phyloP scores from a whole-genome alignment of 1,140 invertebrate genomes.

The Pemphigus obesinymphae region DNA sequence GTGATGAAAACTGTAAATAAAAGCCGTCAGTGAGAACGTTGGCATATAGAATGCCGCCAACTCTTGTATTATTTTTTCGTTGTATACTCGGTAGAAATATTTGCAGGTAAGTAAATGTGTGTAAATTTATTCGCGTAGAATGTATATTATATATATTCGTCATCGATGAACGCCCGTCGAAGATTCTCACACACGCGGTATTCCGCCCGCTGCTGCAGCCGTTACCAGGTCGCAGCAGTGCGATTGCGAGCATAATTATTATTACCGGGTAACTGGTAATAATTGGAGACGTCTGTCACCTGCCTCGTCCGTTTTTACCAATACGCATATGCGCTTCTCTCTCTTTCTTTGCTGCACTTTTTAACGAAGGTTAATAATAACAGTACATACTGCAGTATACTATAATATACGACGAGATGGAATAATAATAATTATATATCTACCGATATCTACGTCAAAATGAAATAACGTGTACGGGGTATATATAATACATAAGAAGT shows the following conservation, averaged over 20 bases:
- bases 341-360: no score
- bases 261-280: not conserved
- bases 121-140: no score
- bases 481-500: not conserved
- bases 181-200: not conserved
- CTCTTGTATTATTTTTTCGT: no score
- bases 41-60: no score
- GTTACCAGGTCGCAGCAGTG: not conserved
- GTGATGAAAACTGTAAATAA: no score
- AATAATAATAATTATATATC: conserved; percentile 8
- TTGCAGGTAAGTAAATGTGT: no score
- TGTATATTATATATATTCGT: not conserved
- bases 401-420: not conserved
- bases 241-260: not conserved
- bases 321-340: not conserved
- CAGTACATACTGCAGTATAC: not conserved
- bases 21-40: no score
- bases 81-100: no score
- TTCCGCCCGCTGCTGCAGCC: no score
- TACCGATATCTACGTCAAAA: not conserved
- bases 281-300: conserved; percentile 35
- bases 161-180: conserved; percentile 22
- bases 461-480: not conserved
- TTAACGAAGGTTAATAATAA: not conserved
- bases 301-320: conserved; percentile 7